Percentiles rank a stretch among this genome's conserved stretches.
phyloP scores from a whole-genome alignment of 2,797 vertebrate species.

The Helicolenus hilgendorfi region DNA sequence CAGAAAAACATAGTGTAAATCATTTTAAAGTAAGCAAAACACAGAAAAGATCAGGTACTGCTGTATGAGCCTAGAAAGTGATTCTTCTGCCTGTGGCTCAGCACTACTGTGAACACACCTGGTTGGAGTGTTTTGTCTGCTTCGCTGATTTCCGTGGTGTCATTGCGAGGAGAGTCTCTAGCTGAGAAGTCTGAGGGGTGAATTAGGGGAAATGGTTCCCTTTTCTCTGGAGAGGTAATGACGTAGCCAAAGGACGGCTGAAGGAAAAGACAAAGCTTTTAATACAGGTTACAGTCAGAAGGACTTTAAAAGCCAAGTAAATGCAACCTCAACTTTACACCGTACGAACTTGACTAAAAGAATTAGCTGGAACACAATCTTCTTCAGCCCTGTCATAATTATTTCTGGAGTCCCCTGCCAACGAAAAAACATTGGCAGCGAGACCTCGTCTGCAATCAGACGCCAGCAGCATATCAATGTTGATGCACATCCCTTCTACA shows the following conservation, averaged over 20 bases:
- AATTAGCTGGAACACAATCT: background rate
- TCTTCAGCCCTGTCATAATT: background rate
- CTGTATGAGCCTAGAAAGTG: background rate
- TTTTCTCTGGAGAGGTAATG: constrained; percentile 96
- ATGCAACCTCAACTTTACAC: background rate
- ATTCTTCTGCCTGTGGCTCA: background rate
- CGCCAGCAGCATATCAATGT: background rate
- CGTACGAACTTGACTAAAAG: background rate
- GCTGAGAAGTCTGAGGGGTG: constrained; percentile 88
- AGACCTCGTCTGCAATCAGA: background rate
- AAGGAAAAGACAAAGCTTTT: constrained; percentile 19
- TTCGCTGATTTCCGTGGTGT: constrained; percentile 79
- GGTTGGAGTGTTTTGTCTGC: constrained; percentile 86
- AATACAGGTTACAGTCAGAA: background rate
- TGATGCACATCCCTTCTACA: background rate
- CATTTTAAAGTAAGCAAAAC: background rate
- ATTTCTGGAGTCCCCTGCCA: background rate
- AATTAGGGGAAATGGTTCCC: constrained; percentile 94
- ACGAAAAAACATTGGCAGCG: background rate
- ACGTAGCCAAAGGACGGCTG: constrained; percentile 98
- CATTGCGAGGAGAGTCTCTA: constrained; percentile 69
- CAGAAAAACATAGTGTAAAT: background rate
- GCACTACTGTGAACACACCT: constrained; percentile 85
- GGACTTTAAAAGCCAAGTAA: background rate
- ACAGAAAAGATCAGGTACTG: background rate